Evolutionary conservation across 2,797 vertebrate species (phyloP).

Genomic region (Pelochelys cantorii): DNA sequence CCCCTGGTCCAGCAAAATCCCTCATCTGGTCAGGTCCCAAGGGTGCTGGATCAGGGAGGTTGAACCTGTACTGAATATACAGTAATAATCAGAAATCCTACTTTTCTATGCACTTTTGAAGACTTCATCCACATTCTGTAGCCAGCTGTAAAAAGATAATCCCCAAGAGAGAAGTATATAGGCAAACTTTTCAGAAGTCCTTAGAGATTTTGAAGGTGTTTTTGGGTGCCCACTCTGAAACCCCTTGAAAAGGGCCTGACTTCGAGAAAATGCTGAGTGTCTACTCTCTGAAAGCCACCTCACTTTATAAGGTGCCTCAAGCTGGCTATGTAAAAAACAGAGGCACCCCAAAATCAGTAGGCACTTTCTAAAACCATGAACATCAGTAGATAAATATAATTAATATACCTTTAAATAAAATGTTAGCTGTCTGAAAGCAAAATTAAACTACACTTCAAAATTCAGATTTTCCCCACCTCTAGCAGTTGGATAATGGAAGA

Average conservation of each 20-base stretch:
- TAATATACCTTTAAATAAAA: not conserved
- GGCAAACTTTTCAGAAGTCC: not conserved
- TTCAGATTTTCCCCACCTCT: not conserved
- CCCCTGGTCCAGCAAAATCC: too few species aligned
- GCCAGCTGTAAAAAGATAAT: not conserved
- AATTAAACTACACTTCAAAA: not conserved
- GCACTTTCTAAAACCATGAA: not conserved
- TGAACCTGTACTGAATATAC: not conserved
- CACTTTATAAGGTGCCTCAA: not conserved
- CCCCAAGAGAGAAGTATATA: not conserved
- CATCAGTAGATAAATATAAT: not conserved
- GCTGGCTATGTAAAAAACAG: not conserved
- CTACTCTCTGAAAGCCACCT: not conserved
- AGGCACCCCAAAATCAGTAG: not conserved
- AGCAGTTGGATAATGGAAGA: not conserved
- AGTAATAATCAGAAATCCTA: not conserved
- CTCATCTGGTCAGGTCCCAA: too few species aligned
- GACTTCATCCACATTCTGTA: not conserved
- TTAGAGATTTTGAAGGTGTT: not conserved
- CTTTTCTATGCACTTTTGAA: not conserved
- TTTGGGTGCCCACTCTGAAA: not conserved
- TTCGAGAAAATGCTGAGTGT: not conserved
- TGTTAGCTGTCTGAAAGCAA: not conserved
- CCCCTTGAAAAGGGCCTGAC: not conserved
- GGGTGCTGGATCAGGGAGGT: too few species aligned